Conservation (phyloP, 2,888 invertebrate species). For the Callyntrura sp. region DNA sequence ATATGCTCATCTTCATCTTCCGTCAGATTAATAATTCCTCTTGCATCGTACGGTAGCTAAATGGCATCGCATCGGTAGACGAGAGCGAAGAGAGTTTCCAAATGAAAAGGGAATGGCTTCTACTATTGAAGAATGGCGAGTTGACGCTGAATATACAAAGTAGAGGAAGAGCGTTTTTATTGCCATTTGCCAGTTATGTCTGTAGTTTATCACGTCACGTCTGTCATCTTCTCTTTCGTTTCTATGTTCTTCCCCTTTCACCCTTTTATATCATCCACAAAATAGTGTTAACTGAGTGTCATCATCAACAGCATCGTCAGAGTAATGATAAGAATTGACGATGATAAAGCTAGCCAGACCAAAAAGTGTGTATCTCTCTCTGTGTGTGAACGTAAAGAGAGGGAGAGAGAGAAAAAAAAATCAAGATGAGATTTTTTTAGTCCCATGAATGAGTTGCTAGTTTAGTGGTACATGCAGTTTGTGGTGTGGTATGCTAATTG, state of each 20-base stretch:
- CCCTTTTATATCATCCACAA: slow-evolving; percentile 63
- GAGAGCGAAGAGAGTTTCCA: slow-evolving; percentile 5
- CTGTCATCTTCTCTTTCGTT: slow-evolving; percentile 64
- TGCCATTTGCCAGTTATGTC: slow-evolving; percentile 48
- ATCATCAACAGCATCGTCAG: slow-evolving; percentile 46
- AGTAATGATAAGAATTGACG: slow-evolving; percentile 9
- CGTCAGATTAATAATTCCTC: slow-evolving; percentile 67
- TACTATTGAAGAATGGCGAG: slow-evolving; percentile 33
- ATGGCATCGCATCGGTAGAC: background rate
- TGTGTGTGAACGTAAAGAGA: no score
- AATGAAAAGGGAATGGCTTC: slow-evolving; percentile 17
- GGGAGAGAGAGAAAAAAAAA: background rate
- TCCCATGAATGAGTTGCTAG: background rate
- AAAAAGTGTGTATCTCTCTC: background rate
- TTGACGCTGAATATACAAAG: slow-evolving; percentile 6
- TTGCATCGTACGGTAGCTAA: slow-evolving; percentile 7
- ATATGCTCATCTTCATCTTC: slow-evolving; percentile 42
- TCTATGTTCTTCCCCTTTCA: slow-evolving; percentile 56
- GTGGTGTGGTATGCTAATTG: slow-evolving; percentile 72
- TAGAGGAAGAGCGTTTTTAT: slow-evolving; percentile 38
- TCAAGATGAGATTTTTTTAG: slow-evolving; percentile 26
- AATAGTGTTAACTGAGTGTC: slow-evolving; percentile 76
- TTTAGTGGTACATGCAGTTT: background rate
- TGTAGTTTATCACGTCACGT: slow-evolving; percentile 44
- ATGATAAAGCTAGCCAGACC: slow-evolving; percentile 43